Base-by-base conservation (phyloP, 2,113 vertebrate species). In the Coptodon bakossiorum region DNA sequence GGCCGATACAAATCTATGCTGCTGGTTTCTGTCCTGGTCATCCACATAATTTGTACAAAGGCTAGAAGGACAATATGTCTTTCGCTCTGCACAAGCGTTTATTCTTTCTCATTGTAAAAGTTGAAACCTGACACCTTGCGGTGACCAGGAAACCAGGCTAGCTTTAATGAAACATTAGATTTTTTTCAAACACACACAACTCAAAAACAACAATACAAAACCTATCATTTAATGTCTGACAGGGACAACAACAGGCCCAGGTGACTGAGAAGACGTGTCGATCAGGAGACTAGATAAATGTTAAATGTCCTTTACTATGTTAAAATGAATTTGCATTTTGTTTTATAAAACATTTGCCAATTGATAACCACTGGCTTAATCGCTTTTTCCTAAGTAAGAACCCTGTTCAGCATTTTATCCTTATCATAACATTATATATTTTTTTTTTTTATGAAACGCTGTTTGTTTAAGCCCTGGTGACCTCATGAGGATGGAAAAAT, bases 81-180 rank as follows among this genome's bases (percentile, higher is more conserved):
- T 86, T 13, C 38, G 14, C 34, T 10, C 40, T 9, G 2, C 36
- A 31, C 78, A 92, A 90, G 81, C 53, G 19, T 84, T 81, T 78
- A 86, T 85, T 88, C 86, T 85, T 54, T 78, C 1, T 9, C 63
- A 84, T 83, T 94, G 91, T 94, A 22, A 48, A 86, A 57, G 19
- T 22, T 12, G 92, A 82, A 92, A 95, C 78, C 45, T 83, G 86
- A 95, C 80, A 88, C 92, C 54, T 71, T n/a, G 3, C 73, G 6
- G 86, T 89, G 83, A 84, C 78, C 19, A 40, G 57, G 89, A 85
- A 80, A 92, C 88, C 63, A 82, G 76, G 36, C 19, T 13, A 24
- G 40, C 50, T 68, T 90, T 83, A 19, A 29, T 61, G 29, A 68
- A 7, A 82, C 36, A 66, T 10, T 68, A 17, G 9, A 48, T 76